A percentile compares a stretch with the other conserved stretches of the same genome.
Evolutionary conservation across 2,113 vertebrate genomes (phyloP).

Genomic region (Oreotrochilus melanogaster): DNA sequence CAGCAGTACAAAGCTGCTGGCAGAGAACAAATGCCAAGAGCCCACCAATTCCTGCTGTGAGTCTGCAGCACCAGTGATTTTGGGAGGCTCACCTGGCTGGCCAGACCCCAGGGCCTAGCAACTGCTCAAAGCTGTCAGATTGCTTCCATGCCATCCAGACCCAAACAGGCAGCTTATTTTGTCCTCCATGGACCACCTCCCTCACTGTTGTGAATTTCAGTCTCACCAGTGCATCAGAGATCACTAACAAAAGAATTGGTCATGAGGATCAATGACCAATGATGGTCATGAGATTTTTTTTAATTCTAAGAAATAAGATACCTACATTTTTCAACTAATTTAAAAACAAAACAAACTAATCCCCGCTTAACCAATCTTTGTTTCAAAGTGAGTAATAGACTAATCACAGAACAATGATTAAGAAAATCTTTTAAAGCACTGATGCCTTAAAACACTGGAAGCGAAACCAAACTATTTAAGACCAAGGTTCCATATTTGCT

Average conservation of each 20-base stretch:
- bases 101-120: neutral
- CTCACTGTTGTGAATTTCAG: neutral
- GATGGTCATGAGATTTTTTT: neutral
- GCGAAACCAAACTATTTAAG: neutral
- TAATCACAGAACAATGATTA: neutral
- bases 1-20: neutral
- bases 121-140: accelerated
- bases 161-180: neutral
- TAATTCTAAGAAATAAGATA: neutral
- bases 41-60: neutral
- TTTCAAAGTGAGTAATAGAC: neutral
- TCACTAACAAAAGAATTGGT: neutral
- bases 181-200: accelerated
- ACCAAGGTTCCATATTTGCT: neutral
- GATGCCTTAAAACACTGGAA: neutral
- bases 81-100: neutral
- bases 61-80: neutral
- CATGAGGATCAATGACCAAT: no score
- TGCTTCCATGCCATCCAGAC: accelerated
- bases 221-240: neutral
- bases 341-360: no score
- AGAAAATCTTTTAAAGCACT: neutral
- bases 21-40: neutral
- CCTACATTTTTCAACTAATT: neutral
- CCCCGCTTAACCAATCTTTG: neutral